phyloP scores from a whole-genome alignment of 2,113 vertebrate genomes.

The Brachypodius melanocephalos region DNA sequence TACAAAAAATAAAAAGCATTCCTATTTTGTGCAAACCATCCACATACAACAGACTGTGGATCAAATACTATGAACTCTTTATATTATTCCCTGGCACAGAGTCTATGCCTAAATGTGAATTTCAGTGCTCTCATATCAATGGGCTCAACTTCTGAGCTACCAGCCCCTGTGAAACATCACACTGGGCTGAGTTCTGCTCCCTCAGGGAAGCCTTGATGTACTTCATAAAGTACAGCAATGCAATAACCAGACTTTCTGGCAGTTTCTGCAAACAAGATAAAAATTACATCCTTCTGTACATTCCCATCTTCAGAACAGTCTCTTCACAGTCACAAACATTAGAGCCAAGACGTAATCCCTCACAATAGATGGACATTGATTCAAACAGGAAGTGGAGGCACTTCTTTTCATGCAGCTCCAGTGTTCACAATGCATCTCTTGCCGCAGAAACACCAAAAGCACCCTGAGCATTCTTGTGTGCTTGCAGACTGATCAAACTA shows the following conservation, averaged over 20 bases:
- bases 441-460: neutral
- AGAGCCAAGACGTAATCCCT: neutral
- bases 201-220: neutral
- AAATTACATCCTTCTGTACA: neutral
- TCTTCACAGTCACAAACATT: neutral
- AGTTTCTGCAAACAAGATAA: neutral
- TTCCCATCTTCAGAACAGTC: neutral
- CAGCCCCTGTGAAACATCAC: neutral
- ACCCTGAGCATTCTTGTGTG: neutral
- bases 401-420: neutral
- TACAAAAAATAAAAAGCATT: neutral
- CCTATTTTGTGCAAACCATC: neutral
- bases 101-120: neutral
- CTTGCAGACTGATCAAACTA: neutral
- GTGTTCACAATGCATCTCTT: neutral
- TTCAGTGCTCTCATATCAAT: slow-evolving; percentile 3
- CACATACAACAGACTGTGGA: neutral
- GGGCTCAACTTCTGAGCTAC: neutral
- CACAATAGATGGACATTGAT: neutral
- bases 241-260: neutral
- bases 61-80: slow-evolving; percentile 7
- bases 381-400: neutral
- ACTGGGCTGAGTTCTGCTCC: neutral
- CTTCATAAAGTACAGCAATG: neutral
- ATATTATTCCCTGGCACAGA: neutral